A percentile compares a stretch with the other conserved stretches of the same genome.
Evolutionary conservation across 2,797 vertebrate species (phyloP).

Genomic region (Oreochromis grahami): DNA sequence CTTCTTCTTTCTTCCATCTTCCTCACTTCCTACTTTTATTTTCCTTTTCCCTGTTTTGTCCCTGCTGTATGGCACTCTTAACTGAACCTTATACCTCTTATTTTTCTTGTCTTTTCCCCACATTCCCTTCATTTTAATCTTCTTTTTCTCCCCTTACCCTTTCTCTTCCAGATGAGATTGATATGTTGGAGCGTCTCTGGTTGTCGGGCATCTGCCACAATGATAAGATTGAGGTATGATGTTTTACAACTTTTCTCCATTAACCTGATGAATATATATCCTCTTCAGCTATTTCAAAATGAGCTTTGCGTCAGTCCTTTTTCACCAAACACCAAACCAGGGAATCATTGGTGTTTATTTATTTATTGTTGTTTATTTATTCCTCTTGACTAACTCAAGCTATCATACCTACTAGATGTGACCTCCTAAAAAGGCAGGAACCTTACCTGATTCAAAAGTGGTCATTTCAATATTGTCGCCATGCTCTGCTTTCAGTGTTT

Average conservation of each 20-base stretch:
- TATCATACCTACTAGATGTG: rapidly evolving
- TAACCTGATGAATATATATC: background rate
- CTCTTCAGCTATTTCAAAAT: background rate
- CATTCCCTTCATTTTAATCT: background rate
- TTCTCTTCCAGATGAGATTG: conserved; percentile 75
- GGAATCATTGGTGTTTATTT: background rate
- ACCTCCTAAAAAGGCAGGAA: background rate
- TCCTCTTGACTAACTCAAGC: background rate
- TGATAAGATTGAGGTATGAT: conserved; percentile 78
- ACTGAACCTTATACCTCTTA: background rate
- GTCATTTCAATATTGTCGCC: background rate
- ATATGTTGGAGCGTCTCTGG: conserved; percentile 82
- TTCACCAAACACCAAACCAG: background rate
- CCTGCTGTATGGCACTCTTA: rapidly evolving
- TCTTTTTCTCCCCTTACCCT: background rate
- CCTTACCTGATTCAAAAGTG: background rate
- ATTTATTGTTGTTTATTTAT: background rate
- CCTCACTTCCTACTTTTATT: background rate
- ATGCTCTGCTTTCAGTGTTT: background rate
- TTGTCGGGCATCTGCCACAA: conserved; percentile 82
- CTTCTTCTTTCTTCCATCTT: background rate
- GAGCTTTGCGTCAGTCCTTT: rapidly evolving
- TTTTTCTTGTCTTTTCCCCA: background rate
- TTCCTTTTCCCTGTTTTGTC: background rate
- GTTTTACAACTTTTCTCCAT: background rate